These are phyloP conservation scores for Gymnarchus niloticus DNA, from an alignment of 2,113 vertebrate species.

Conservation along the genomic window DNA sequence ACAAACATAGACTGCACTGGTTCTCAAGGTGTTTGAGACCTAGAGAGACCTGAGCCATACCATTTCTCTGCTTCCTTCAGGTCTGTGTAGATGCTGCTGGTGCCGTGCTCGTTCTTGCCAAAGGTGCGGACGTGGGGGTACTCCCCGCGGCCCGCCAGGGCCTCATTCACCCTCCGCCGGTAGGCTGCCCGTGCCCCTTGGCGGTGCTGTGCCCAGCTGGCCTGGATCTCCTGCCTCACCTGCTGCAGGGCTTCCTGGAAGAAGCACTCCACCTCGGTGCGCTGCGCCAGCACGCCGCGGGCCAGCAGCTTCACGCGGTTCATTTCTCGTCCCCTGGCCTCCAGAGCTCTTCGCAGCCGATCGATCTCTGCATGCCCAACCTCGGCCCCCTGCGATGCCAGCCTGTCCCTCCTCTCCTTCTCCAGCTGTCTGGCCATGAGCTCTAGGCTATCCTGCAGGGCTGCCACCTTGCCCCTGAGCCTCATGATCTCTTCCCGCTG, in stretches of 20 bases:
- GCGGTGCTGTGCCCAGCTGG: slow-evolving; percentile 63
- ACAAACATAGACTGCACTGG: background rate
- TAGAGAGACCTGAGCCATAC: slow-evolving; percentile 43
- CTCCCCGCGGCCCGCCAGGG: slow-evolving; percentile 59
- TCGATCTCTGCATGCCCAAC: slow-evolving; percentile 58
- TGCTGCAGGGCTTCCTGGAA: slow-evolving; percentile 71
- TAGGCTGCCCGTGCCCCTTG: slow-evolving; percentile 65
- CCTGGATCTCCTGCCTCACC: slow-evolving; percentile 68
- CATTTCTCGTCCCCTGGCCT: slow-evolving; percentile 70
- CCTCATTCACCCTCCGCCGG: slow-evolving; percentile 62
- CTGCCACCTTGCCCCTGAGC: slow-evolving; percentile 58
- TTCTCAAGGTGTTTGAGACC: background rate
- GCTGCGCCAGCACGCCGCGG: slow-evolving; percentile 64
- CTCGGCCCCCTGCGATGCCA: slow-evolving; percentile 44
- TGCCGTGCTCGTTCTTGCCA: slow-evolving; percentile 66
- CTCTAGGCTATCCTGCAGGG: slow-evolving; percentile 58
- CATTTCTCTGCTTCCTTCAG: slow-evolving; percentile 67
- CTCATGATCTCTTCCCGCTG: slow-evolving; percentile 58
- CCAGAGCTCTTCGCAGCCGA: slow-evolving; percentile 67
- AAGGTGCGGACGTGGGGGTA: slow-evolving; percentile 75
- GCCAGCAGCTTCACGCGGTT: slow-evolving; percentile 67
- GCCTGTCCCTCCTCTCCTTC: slow-evolving; percentile 41
- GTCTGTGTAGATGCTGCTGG: slow-evolving; percentile 72
- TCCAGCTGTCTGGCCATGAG: slow-evolving; percentile 51
- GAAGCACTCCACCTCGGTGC: slow-evolving; percentile 74